phyloP scores from a whole-genome alignment of 2,888 invertebrate species.

The Aquatica leii region DNA sequence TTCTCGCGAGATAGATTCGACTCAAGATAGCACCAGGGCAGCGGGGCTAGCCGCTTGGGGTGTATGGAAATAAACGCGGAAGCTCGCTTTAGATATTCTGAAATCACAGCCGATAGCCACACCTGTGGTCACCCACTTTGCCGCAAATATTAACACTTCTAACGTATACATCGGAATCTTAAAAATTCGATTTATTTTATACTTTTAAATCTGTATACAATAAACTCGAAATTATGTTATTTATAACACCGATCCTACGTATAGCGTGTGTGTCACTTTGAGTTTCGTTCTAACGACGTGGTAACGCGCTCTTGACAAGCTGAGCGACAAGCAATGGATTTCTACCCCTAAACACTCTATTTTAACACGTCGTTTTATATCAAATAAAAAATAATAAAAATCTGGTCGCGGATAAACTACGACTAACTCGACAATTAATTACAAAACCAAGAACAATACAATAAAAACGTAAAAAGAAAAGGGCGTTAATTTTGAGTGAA shows the following conservation, averaged over 20 bases:
- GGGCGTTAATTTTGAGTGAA: too few species aligned
- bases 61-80: slow-evolving; percentile 57
- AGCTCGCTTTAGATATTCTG: slow-evolving; percentile 57
- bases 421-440: too few species aligned
- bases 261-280: not conserved
- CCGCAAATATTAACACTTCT: slow-evolving; percentile 58
- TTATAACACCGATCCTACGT: not conserved
- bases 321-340: too few species aligned
- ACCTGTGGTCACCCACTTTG: slow-evolving; percentile 56
- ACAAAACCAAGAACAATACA: too few species aligned
- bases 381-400: too few species aligned
- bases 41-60: slow-evolving; percentile 54
- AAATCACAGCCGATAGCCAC: slow-evolving; percentile 59
- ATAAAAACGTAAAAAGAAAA: too few species aligned
- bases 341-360: too few species aligned
- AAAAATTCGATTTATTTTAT: slow-evolving; percentile 29
- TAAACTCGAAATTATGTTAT: slow-evolving; percentile 7
- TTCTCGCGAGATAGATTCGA: slow-evolving; percentile 58
- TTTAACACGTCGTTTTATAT: too few species aligned
- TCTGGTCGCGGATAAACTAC: too few species aligned
- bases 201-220: slow-evolving; percentile 15
- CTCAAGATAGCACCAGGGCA: slow-evolving; percentile 52
- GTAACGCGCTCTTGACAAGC: too few species aligned
- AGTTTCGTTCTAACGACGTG: not conserved
- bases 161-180: slow-evolving; percentile 44